These are phyloP conservation scores for Agelaius phoeniceus DNA, from an alignment of 2,113 vertebrate genomes.

Conservation along the genomic window DNA sequence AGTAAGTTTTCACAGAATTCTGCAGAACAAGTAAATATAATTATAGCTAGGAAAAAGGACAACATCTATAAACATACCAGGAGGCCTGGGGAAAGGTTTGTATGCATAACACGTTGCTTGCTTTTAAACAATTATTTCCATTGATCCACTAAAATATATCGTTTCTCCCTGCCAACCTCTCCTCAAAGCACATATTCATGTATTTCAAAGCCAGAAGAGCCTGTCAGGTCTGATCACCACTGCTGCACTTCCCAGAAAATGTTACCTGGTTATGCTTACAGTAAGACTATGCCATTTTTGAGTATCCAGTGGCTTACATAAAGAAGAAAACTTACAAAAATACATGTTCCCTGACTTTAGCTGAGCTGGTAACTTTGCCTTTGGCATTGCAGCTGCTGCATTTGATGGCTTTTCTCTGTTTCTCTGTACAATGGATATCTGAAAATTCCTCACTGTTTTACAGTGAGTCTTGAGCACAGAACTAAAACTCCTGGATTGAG, in stretches of 20 bases:
- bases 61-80: background rate
- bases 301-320: background rate
- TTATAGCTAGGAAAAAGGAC: background rate
- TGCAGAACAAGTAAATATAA: slow-evolving; percentile 8
- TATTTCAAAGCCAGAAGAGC: background rate
- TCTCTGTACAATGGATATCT: background rate
- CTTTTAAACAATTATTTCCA: slow-evolving; percentile 1
- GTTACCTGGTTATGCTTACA: background rate
- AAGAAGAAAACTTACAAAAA: background rate
- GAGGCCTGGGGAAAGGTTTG: background rate
- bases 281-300: background rate
- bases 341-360: background rate
- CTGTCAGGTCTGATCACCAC: background rate
- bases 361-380: slow-evolving; percentile 12
- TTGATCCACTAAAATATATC: background rate
- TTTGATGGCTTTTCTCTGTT: background rate
- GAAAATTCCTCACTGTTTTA: background rate
- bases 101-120: background rate
- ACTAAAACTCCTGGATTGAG: background rate
- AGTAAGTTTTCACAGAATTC: background rate
- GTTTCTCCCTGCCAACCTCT: background rate
- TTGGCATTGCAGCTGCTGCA: background rate
- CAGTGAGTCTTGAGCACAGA: background rate
- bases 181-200: background rate
- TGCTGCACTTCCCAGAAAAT: background rate